Evolutionary conservation across 2,113 vertebrate genomes (phyloP), one percentile per base, ranked within the genome.

Genomic region (Tachysurus vachellii): DNA sequence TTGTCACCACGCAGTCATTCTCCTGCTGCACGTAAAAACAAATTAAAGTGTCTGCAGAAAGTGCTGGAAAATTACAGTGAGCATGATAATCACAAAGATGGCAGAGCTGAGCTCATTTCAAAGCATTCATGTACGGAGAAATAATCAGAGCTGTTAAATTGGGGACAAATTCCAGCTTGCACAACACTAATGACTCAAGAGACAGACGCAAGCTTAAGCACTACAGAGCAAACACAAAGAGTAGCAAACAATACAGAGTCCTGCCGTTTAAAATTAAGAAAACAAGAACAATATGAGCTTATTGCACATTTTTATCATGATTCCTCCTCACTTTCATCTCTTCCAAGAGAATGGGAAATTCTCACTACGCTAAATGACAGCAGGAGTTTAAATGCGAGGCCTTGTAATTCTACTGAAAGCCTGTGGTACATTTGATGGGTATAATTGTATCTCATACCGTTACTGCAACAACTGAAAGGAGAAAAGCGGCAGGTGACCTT

Each of bases 31-130:
- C 83, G 87, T 84, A 88, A 89, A 90, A 89, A 87, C 85, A 89
- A 89, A 91, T 90, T 86, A 89, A 88, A 91, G 88, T 87, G 88
- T 89, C 88, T 83, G 73, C 68, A 88, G 68, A 83, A 88, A 89
- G 84, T 82, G 79, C 76, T 87, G 70, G 86, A 90, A 88, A 86
- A 89, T 82, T 86, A 88, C 86, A 90, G 86, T 56, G 84, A 79
- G 28, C 70, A 62, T 56, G 61, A 47, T 77, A 88, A 90, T 90
- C 87, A 86, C 80, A 26, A 82, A 71, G 44, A 88, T 87, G 50
- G 83, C 76, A 76, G 57, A 86, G 83, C 82, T 79, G 31, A 81
- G 88, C 91, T 90, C 87, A 87, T 84, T 86, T 90, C 75, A 50
- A 87, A 85, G 79, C 31, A 88, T 91, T 88, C 57, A 88, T 75